Base-by-base conservation (phyloP, 2,113 vertebrate species). In the Zootoca vivipara region DNA sequence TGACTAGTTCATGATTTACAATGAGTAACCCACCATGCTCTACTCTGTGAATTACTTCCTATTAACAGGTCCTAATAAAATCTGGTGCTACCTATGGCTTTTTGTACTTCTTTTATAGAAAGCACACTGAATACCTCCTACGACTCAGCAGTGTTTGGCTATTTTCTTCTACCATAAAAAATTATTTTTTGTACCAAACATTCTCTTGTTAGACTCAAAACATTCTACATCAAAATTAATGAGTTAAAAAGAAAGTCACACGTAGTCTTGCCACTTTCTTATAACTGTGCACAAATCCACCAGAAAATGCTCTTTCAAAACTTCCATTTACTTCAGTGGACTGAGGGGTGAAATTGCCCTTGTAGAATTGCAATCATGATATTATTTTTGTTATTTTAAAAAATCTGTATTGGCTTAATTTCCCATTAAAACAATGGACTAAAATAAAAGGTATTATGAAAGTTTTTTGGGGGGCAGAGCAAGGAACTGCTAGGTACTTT, bases 81-180 rank as follows among this genome's bases (percentile, higher is more conserved):
- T 20, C 16, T 67, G 40, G 26, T 24, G 5, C 58, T 72, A 38
- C 46, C 65, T 78, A 67, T 33, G 30, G 28, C 16, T 4, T 79
- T 89, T 40, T 72, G 20, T 72, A 78, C 33, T 86, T 78, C 67
- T 26, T 86, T 78, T 42, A 26, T 52, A 69, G 85, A 86, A 86
- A 42, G 69, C 69, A 24, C 33, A 70, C 28, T 78, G 38, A 67
- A 77, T 42, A 5, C 75, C 20, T 75, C 20, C 64, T 42, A 35
- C 20, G 2, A 86, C 69, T 73, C 56, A 77, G 84, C 84, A 77
- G 72, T 18, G 33, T 62, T 73, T 73, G 33, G 46, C 67, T 40
- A 24, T 72, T 87, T n/a, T 73, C 26, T 87, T 42, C 22, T 58
- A 38, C 65, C 40, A 69, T 78, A 56, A 79, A 86, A 73, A 56